These are phyloP conservation scores for Sminthurides aquaticus DNA, from an alignment of 2,888 invertebrate species.

Conservation along the genomic window DNA sequence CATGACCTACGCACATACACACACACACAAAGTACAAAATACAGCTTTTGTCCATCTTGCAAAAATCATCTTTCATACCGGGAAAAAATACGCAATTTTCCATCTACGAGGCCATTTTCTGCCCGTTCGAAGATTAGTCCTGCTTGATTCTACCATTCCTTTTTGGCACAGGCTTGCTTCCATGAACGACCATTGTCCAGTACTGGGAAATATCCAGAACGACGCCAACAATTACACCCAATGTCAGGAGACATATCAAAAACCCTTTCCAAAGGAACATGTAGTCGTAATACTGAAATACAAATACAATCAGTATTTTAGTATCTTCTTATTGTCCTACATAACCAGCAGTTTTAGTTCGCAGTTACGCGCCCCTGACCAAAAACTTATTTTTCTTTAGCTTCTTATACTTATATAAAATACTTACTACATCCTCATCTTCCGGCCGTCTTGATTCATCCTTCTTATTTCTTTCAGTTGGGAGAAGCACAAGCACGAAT, in stretches of 20 bases:
- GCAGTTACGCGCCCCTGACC: too few relatives aligned
- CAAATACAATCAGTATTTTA: background rate
- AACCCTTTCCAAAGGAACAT: conserved; percentile 20
- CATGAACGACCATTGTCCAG: conserved; percentile 21
- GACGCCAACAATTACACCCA: conserved; percentile 12
- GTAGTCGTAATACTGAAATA: conserved; percentile 20
- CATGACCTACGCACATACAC: too few relatives aligned
- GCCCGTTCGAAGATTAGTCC: too few relatives aligned
- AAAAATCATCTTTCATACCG: too few relatives aligned
- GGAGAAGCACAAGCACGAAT: conserved; percentile 12
- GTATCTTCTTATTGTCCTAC: background rate
- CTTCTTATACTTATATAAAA: too few relatives aligned
- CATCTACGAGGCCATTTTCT: too few relatives aligned
- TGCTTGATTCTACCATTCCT: background rate
- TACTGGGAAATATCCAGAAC: conserved; percentile 14
- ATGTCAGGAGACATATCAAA: conserved; percentile 4
- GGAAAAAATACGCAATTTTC: too few relatives aligned
- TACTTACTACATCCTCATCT: conserved; percentile 10
- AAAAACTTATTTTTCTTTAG: too few relatives aligned
- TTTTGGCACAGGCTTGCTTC: conserved; percentile 14
- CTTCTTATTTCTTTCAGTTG: conserved; percentile 7
- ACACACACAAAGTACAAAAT: too few relatives aligned
- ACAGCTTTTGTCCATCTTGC: too few relatives aligned
- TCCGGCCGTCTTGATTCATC: background rate
- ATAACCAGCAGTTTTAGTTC: too few relatives aligned